Evolutionary conservation across 2,113 vertebrate genomes (phyloP), one percentile per base, ranked within the genome.

Genomic region (Takifugu flavidus): DNA sequence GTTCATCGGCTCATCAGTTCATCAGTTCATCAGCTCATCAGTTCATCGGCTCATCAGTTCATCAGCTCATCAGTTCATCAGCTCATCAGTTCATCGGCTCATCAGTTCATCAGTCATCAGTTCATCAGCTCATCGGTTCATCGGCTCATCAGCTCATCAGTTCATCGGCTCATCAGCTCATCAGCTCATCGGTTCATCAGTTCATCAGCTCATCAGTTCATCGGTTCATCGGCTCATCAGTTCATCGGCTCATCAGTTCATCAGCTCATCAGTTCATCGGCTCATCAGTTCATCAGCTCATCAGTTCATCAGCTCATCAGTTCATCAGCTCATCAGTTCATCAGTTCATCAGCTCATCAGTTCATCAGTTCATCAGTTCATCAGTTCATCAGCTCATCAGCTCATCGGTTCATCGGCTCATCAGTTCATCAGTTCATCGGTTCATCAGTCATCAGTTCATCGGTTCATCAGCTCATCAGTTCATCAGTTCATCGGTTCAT

Each of bases 271-370:
- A 67, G 82, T 74, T 61, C 70, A 75, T 66, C 72, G 46, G 72
- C 70, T 84, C 79, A 79, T 20, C 20, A 1, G 20, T 1, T 20
- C 20, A 20, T 20, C 20, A 20, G 20, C 1, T 20, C 20, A 20
- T 20, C 59, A 27, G 20, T 58, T 60, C 20, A 67, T 20, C 20
- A 70, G 54, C 67, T 42, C 25, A 39, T 55, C 72, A 65, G 82
- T 72, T 61, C 70, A 75, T 66, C 72, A 46, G 72, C 70, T 84
- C 79, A 79, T 20, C 59, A 31, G n/a, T n/a, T n/a, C n/a, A n/a
- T n/a, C n/a, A n/a, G n/a, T n/a, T n/a, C n/a, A n/a, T n/a, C n/a
- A n/a, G n/a, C n/a, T n/a, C n/a, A n/a, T n/a, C 59, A 31, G n/a
- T 60, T 60, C 20, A 67, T n/a, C n/a, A 72, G 54, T 70, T 42